Evolutionary conservation across 2,888 invertebrate species (phyloP), one percentile per base, ranked within the genome.

Genomic region (Hirudinaria manillensis): DNA sequence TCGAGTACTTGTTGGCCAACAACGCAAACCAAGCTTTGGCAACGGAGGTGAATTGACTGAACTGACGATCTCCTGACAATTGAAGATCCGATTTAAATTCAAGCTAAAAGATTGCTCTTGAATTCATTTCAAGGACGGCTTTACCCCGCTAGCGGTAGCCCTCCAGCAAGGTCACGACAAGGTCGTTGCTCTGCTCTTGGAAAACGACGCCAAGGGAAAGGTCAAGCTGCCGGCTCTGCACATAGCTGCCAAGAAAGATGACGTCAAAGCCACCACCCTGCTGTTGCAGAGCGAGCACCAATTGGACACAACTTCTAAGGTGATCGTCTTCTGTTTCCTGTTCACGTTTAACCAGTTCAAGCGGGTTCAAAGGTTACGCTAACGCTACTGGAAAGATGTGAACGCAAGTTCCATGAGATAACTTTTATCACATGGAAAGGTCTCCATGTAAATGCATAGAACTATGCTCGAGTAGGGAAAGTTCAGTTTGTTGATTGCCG

Each of bases 201-300:
- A 99, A 87, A 95, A 96, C 81, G 99, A 99, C 86, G 94, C 96
- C 2, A 90, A 95, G 77, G 98, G 98, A 77, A 94, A 97, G 86
- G 96, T 98, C 61, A 90, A 97, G 78, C 88, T 99, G 79, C 99
- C 99, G 10, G 99, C 99, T 4, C 89, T 99, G 78, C 99, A 99
- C 87, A 99, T 99, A 82, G 99, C 99, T 76, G 99, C 99, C 78
- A 99, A 99, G 87, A 99, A 99, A 85, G 97, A 99, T 85, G 99
- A 99, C 85, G 94, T 95, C 79, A 97, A 97, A 84, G 98, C 98
- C 71, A 98, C 98, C 67, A 93, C 94, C 80, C 88, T 99, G 78
- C 89, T 99, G 79, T 89, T 99, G 80, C 94, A 96, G 89, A 98
- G 94, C 84, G 96, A 98, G 85, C 96, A 97, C 86, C 97, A 97